Evolutionary conservation across 2,888 invertebrate genomes (phyloP).

Genomic region (Melanophora roralis): DNA sequence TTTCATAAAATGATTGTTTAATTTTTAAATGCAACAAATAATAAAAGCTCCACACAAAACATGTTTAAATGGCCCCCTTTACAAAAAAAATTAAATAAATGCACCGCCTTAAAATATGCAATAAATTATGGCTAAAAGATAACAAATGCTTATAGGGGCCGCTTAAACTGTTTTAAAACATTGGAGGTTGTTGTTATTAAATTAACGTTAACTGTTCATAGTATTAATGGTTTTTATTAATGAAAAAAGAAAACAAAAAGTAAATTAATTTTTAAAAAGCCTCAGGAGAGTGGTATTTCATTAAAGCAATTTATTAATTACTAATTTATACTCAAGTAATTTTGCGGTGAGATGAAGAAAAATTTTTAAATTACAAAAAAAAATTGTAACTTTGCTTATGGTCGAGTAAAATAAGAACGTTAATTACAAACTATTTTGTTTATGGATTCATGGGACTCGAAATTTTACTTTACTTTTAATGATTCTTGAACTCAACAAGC

Average conservation of each 20-base stretch:
- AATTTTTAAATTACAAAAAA: too few relatives aligned
- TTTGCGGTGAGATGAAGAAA: too few relatives aligned
- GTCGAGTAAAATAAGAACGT: too few relatives aligned
- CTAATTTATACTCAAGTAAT: too few relatives aligned
- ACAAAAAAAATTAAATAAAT: neutral
- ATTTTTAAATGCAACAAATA: neutral
- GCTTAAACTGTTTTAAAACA: neutral
- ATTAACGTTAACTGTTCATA: neutral
- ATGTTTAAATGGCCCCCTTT: neutral
- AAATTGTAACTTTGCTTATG: too few relatives aligned
- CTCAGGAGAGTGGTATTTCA: too few relatives aligned
- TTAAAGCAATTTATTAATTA: too few relatives aligned
- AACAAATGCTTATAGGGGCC: neutral
- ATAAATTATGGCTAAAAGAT: neutral
- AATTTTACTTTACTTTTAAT: too few relatives aligned
- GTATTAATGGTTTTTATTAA: neutral
- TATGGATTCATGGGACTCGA: too few relatives aligned
- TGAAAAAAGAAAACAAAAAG: neutral
- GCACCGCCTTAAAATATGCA: neutral
- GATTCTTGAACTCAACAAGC: too few relatives aligned
- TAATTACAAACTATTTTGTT: too few relatives aligned
- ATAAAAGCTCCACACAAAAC: neutral
- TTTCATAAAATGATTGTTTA: neutral
- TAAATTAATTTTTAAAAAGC: too few relatives aligned
- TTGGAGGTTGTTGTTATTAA: neutral